These are phyloP conservation scores for Distichodus sexfasciatus DNA, from an alignment of 2,797 vertebrate genomes.

Conservation along the genomic window DNA sequence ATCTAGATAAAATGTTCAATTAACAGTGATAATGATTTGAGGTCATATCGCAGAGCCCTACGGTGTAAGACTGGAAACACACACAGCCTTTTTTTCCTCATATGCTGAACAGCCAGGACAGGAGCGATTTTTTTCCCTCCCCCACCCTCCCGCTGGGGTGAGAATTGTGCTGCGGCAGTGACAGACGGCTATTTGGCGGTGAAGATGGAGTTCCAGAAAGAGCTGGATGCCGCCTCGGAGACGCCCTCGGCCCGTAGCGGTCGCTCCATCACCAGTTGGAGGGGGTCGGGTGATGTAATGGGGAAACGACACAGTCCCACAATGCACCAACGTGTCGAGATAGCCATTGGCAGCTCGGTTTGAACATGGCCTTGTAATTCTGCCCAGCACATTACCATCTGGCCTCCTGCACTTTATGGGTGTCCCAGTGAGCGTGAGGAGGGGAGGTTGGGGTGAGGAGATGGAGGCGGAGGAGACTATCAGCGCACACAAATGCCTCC, in stretches of 20 bases:
- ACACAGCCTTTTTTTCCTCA: slow-evolving; percentile 6
- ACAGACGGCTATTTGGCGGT: slow-evolving; percentile 41
- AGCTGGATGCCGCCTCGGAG: slow-evolving; percentile 2
- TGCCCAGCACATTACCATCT: slow-evolving; percentile 30
- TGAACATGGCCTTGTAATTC: slow-evolving; percentile 56
- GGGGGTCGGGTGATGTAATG: slow-evolving; percentile 5
- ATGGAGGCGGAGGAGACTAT: slow-evolving; percentile 62
- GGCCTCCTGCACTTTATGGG: slow-evolving; percentile 23
- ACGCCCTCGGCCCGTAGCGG: background rate
- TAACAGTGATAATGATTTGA: too few relatives aligned
- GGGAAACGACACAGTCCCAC: too few relatives aligned
- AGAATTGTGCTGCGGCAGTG: slow-evolving; percentile 37
- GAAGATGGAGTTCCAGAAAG: slow-evolving; percentile 20
- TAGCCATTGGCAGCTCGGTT: slow-evolving; percentile 53
- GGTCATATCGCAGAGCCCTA: too few relatives aligned
- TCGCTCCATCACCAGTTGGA: slow-evolving; percentile 20
- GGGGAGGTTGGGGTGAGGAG: slow-evolving; percentile 6
- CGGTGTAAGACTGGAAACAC: too few relatives aligned
- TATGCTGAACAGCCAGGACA: slow-evolving; percentile 27
- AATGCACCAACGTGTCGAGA: slow-evolving; percentile 52
- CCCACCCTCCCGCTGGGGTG: slow-evolving; percentile 27
- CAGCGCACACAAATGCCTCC: slow-evolving; percentile 62
- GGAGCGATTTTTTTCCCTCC: slow-evolving; percentile 19
- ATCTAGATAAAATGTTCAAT: too few relatives aligned
- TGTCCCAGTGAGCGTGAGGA: slow-evolving; percentile 9